Evolutionary conservation across 2,888 invertebrate species (phyloP), one percentile per base, ranked within the genome.

Genomic region (Amphiduros pacificus): DNA sequence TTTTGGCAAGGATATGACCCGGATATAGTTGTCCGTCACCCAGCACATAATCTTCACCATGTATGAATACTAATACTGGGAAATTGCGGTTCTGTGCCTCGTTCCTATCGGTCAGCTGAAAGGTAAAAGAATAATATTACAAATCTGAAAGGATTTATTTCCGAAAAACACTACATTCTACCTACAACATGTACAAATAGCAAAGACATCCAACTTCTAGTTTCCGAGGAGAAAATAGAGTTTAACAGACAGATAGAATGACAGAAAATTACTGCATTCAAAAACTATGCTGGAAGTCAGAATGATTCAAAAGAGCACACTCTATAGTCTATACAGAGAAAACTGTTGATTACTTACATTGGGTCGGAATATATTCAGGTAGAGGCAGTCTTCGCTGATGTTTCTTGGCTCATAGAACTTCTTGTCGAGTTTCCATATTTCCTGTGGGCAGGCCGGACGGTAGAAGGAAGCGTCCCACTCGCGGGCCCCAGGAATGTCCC

Each of bases 391-490:
- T 80, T 92, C 92, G 63, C 62, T 55, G 20, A 60, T 55, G 20
- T 64, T 64, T 20, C 51, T 32, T 6, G 36, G 51, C 49, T 67
- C 66, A 57, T 63, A 67, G 36, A 63, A 73, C 36, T 51, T 60
- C 36, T 65, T 65, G 36, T 65, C 64, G 27, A 63, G 66, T 28
- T 67, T 22, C 77, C 77, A 77, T 0, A 76, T 70, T 58, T 89
- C 87, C 79, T 94, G 93, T 0, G 90, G 89, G 77, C 93, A 94
- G 2, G 89, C 85, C 0, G 88, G 87, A 11, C 89, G 86, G 66
- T 88, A 88, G 60, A 86, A 83, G 0, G 88, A 87, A 0, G 89
- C 91, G 65, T 89, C 85, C 57, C 87, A 85, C 0, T 86, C 85
- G 0, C 86, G 88, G 9, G 83, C 65, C 71, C 76, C 65, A n/a